Conservation (phyloP, 2,888 invertebrate genomes). For the Ennomos quercinarius region DNA sequence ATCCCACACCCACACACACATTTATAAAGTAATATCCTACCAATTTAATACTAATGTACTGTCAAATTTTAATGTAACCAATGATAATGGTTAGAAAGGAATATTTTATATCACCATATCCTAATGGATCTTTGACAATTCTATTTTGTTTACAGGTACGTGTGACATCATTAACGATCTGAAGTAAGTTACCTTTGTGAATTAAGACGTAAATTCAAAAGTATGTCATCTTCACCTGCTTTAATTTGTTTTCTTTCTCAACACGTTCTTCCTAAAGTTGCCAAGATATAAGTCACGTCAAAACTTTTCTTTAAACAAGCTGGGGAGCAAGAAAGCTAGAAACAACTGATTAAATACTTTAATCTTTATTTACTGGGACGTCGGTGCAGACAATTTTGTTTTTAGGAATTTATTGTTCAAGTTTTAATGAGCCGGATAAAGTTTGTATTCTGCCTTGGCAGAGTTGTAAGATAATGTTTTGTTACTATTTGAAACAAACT, state of each 20-base stretch:
- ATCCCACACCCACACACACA: slow-evolving; percentile 78
- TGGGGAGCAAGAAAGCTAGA: slow-evolving; percentile 49
- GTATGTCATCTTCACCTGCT: slow-evolving; percentile 39
- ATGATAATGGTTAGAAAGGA: slow-evolving; percentile 53
- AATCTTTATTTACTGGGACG: slow-evolving; percentile 80
- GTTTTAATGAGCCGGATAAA: slow-evolving; percentile 69
- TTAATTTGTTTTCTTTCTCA: slow-evolving; percentile 32
- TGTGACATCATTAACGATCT: slow-evolving; percentile 21
- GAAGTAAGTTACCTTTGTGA: slow-evolving; percentile 27
- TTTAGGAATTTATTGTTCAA: slow-evolving; percentile 72
- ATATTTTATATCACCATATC: slow-evolving; percentile 25
- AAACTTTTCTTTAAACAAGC: slow-evolving; percentile 72
- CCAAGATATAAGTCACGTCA: slow-evolving; percentile 76
- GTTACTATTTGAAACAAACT: slow-evolving; percentile 29
- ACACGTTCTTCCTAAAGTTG: slow-evolving; percentile 48
- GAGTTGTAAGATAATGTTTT: slow-evolving; percentile 38
- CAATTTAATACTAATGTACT: slow-evolving; percentile 76
- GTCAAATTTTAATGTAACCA: slow-evolving; percentile 79
- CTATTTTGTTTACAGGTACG: slow-evolving; percentile 63
- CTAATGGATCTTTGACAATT: slow-evolving; percentile 53
- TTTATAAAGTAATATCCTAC: slow-evolving; percentile 72
- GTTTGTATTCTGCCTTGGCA: slow-evolving; percentile 39
- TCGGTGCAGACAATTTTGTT: slow-evolving; percentile 69
- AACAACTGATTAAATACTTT: slow-evolving; percentile 80
- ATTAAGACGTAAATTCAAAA: slow-evolving; percentile 28